These are phyloP conservation scores for Sturmia bella DNA, from an alignment of 2,888 invertebrate species.

Conservation along the genomic window DNA sequence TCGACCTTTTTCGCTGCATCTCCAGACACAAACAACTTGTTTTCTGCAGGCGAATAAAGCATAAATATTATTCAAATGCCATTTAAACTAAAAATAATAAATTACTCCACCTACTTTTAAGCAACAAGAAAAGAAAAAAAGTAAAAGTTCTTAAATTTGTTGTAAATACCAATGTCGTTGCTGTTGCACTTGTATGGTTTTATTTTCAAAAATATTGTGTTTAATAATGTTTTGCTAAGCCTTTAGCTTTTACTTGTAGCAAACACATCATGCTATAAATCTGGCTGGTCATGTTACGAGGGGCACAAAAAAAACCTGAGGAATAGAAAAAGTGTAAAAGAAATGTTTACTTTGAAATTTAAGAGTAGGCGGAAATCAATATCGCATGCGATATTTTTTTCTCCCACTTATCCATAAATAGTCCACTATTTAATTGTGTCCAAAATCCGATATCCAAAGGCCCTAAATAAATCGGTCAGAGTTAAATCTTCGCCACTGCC, in stretches of 20 bases:
- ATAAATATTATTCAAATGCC: conserved; percentile 48
- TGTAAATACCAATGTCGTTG: conserved; percentile 14
- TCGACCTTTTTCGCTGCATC: not conserved
- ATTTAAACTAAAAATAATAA: conserved; percentile 55
- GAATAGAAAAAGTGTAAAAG: too few relatives aligned
- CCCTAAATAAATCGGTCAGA: too few relatives aligned
- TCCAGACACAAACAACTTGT: conserved; percentile 1
- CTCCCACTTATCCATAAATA: too few relatives aligned
- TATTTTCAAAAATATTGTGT: conserved; percentile 4
- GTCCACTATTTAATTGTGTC: too few relatives aligned
- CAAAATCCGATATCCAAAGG: too few relatives aligned
- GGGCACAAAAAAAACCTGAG: not conserved
- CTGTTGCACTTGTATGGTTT: conserved; percentile 27
- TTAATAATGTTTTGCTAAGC: conserved; percentile 26
- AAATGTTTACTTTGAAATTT: too few relatives aligned
- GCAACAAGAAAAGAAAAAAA: conserved; percentile 26
- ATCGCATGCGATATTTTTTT: too few relatives aligned
- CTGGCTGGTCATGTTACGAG: conserved; percentile 6
- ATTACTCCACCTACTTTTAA: conserved; percentile 42
- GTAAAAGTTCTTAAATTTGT: conserved; percentile 45
- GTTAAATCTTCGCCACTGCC: too few relatives aligned
- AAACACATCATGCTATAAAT: too few relatives aligned
- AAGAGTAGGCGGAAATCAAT: too few relatives aligned
- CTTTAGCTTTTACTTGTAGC: conserved; percentile 1
- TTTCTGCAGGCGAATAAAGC: conserved; percentile 26